A percentile compares a stretch with the other conserved stretches of the same genome.
phyloP scores from a whole-genome alignment of 1,140 invertebrate genomes.

The Drosophila willistoni region DNA sequence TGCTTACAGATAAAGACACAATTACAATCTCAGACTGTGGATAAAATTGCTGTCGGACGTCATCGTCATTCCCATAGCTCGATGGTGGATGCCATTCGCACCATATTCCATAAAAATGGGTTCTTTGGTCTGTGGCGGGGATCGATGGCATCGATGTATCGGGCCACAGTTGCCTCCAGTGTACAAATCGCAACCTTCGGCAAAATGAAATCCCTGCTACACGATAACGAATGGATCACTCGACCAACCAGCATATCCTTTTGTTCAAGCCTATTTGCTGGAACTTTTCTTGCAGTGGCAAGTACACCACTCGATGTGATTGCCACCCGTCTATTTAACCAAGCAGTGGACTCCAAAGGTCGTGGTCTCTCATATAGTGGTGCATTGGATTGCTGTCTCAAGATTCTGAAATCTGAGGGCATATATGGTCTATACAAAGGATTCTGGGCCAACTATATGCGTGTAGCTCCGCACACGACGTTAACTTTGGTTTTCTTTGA shows the following conservation, averaged over 20 bases:
- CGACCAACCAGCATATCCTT: neutral
- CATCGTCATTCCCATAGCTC: neutral
- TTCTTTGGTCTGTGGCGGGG: neutral
- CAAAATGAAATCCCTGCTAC: neutral
- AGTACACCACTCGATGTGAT: neutral
- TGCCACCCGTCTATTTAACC: constrained; percentile 1
- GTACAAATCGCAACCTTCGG: constrained; percentile 1
- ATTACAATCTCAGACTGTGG: constrained; percentile 3
- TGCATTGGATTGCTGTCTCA: neutral
- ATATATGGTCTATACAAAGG: neutral
- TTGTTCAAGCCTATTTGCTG: neutral
- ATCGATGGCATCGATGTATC: neutral
- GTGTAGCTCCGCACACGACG: neutral
- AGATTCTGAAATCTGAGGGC: neutral
- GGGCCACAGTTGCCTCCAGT: neutral
- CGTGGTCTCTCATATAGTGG: neutral
- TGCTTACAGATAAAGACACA: neutral
- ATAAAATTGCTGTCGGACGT: neutral
- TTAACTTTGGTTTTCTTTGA: neutral
- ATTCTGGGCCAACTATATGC: constrained; percentile 2
- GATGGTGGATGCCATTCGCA: neutral
- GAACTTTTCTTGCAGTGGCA: neutral
- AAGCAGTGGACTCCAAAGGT: neutral
- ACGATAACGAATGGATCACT: neutral
- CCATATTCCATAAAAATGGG: neutral